phyloP scores from a whole-genome alignment of 2,888 invertebrate genomes.

The Drosophila pseudotalamancana region DNA sequence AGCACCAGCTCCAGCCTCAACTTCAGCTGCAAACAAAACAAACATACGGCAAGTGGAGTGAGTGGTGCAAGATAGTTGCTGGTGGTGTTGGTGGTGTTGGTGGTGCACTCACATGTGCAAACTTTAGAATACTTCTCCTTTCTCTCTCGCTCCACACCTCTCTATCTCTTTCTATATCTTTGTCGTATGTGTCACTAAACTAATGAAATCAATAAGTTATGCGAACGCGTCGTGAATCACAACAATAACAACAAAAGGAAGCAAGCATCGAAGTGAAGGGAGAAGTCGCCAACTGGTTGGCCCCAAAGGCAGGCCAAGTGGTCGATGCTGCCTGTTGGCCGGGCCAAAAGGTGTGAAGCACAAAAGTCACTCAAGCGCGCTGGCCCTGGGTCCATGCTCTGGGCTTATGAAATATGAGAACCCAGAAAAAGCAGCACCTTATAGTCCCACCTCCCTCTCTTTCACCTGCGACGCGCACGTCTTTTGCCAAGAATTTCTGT shows the following conservation, averaged over 20 bases:
- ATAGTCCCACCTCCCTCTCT: neutral
- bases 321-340: constrained; percentile 18
- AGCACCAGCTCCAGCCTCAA: constrained; percentile 3
- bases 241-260: constrained; percentile 56
- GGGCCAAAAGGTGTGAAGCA: constrained; percentile 76
- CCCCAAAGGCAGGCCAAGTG: constrained; percentile 55
- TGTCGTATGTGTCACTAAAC: constrained; percentile 73
- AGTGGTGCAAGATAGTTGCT: neutral
- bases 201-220: constrained; percentile 79
- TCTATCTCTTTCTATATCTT: constrained; percentile 1
- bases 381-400: constrained; percentile 43
- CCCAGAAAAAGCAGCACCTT: constrained; percentile 7
- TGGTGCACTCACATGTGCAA: constrained; percentile 72
- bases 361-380: constrained; percentile 75
- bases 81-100: neutral
- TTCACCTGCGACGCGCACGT: constrained; percentile 18
- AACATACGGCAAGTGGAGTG: constrained; percentile 24
- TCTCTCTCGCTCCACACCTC: neutral
- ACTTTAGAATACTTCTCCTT: constrained; percentile 40
- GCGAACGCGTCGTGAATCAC: constrained; percentile 64
- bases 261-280: constrained; percentile 5
- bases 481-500: constrained; percentile 75
- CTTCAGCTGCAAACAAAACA: constrained; percentile 39
- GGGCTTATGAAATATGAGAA: constrained; percentile 78
- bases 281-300: constrained; percentile 45